A percentile compares a stretch with the other conserved stretches of the same genome.
These are phyloP conservation scores for Manis javanica DNA, from an alignment of 2,797 vertebrate species.

Conservation along the genomic window DNA sequence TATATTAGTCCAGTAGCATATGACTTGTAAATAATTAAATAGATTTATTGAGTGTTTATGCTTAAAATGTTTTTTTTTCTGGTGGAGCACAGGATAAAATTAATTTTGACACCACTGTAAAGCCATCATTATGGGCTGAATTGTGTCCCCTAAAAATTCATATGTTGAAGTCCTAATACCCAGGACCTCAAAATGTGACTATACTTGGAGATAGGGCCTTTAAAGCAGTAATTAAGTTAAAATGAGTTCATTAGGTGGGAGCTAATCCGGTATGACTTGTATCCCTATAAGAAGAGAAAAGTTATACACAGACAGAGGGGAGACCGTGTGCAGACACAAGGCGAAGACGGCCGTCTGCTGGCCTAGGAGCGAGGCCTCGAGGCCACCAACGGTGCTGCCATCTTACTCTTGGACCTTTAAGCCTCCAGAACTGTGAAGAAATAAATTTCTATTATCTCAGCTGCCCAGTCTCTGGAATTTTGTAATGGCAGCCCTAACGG, in stretches of 20 bases:
- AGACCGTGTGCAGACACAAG: not conserved
- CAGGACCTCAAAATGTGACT: not conserved
- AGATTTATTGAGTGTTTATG: not conserved
- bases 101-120: not conserved
- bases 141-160: not conserved
- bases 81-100: not conserved
- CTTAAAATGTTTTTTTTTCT: not conserved
- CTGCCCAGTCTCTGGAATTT: not conserved
- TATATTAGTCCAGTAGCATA: not conserved
- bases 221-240: not conserved
- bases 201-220: not conserved
- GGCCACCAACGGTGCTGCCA: not conserved
- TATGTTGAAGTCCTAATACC: not conserved
- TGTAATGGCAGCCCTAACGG: not conserved
- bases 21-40: not conserved
- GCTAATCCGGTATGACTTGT: not conserved
- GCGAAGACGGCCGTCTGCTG: not conserved
- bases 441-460: not conserved
- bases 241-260: not conserved
- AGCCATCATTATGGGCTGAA: not conserved
- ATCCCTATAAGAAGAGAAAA: not conserved
- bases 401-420: not conserved
- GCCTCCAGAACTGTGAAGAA: not conserved
- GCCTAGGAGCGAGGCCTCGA: not conserved
- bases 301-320: not conserved